Base-by-base conservation (phyloP, 2,797 vertebrate genomes). In the Antennarius maculatus region DNA sequence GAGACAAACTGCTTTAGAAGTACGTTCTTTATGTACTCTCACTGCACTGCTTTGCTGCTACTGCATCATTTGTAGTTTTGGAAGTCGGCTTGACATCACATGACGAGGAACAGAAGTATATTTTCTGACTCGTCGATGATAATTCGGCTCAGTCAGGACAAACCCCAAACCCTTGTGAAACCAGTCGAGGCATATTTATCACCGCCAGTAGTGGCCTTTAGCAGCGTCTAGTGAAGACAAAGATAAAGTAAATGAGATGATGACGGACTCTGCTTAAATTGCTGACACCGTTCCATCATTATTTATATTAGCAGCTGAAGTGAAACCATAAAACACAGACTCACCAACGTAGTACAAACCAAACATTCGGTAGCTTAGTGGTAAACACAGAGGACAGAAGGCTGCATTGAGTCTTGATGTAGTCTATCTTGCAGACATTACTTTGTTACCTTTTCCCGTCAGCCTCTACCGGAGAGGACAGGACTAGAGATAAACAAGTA, bases 401-500 rank as follows among this genome's bases (percentile, higher is more conserved):
- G 11, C n/a, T 51, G 27, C 48, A 49, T 50, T 68, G 42, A 29
- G 10, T n/a, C 41, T 66, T n/a, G 23, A 27, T 43, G 45, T 8
- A 4, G 31, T 42, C 23, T 28, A 18, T 51, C 45, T 41, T 10
- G n/a, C 28, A 31, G 61, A 70, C 48, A 16, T 69, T 47, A 60
- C 52, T 75, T 6, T 43, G 64, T 11, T 28, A 29, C 62, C 50
- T 23, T 23, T 71, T 3, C 39, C 52, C 66, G 64, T 77, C 61
- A 70, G 50, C 6, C 5, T 43, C 42, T 27, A 29, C 46, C 31
- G 31, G 47, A 64, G 4, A 5, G 16, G 27, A 54, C 56, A 87
- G 62, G 75, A 69, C 54, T 53, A 48, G 67, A 71, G 31, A 34
- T 34, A 34, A 8, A 34, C 69, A 60, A 31, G 77, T 65, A 69